These are phyloP conservation scores for Himalopsyche kuldschensis DNA, from an alignment of 2,888 invertebrate genomes.

Conservation along the genomic window DNA sequence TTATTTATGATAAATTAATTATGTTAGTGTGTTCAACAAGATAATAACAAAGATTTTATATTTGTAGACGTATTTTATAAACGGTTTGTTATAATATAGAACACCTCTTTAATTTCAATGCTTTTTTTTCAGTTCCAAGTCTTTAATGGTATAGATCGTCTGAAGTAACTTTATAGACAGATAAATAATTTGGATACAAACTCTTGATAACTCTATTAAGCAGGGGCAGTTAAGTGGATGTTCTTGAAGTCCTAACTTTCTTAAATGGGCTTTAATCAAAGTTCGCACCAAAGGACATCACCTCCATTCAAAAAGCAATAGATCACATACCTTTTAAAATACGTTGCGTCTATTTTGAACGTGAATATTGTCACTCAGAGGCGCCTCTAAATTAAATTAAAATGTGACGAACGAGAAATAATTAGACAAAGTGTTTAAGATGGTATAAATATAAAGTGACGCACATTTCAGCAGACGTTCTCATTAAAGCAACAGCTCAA, in stretches of 20 bases:
- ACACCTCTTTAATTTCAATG: no score
- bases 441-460: not conserved
- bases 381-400: slow-evolving; percentile 14
- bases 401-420: slow-evolving; percentile 18
- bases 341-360: not conserved
- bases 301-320: not conserved
- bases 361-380: not conserved
- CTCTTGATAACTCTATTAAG: not conserved
- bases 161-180: not conserved
- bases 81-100: no score
- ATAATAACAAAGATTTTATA: no score
- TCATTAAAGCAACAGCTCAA: not conserved
- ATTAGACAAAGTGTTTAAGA: slow-evolving; percentile 2
- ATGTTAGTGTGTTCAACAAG: no score
- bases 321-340: not conserved
- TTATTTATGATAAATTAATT: no score
- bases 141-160: not conserved
- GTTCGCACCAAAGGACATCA: not conserved
- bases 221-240: not conserved
- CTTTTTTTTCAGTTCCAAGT: no score
- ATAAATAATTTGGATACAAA: not conserved
- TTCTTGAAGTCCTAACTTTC: not conserved
- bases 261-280: not conserved
- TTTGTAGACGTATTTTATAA: no score
- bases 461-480: not conserved